phyloP scores from a whole-genome alignment of 2,888 invertebrate species.

The Dasysyrphus albostriatus region DNA sequence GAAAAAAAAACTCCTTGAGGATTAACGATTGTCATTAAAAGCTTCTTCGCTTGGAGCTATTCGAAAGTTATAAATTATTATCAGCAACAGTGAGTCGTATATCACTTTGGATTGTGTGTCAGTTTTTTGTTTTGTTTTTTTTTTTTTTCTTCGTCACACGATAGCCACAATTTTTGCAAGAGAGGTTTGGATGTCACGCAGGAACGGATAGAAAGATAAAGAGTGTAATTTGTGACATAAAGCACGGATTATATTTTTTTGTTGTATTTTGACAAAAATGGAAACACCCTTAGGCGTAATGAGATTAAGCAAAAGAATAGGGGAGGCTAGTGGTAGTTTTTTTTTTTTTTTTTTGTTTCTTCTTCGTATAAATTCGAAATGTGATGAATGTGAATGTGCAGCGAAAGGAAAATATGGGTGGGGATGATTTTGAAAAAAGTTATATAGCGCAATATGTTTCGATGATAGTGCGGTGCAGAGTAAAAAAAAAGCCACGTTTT shows the following conservation, averaged over 20 bases:
- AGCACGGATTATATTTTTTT: constrained; percentile 47
- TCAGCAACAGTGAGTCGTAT: constrained; percentile 71
- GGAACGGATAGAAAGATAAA: constrained; percentile 15
- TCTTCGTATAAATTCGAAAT: constrained; percentile 13
- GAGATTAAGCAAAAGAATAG: constrained; percentile 56
- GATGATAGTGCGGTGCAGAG: background rate
- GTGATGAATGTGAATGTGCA: constrained; percentile 28
- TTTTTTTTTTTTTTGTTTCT: background rate
- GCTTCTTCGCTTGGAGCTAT: constrained; percentile 48
- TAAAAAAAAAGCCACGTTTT: constrained; percentile 45
- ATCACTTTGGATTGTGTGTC: constrained; percentile 51
- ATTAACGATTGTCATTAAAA: constrained; percentile 65
- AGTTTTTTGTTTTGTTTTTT: constrained; percentile 16
- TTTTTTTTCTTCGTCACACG: constrained; percentile 21
- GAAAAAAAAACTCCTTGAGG: constrained; percentile 45
- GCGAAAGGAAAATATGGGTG: background rate
- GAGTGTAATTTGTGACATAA: constrained; percentile 52
- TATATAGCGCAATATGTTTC: constrained; percentile 48
- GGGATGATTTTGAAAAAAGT: constrained; percentile 32
- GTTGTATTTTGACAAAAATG: constrained; percentile 29
- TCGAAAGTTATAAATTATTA: constrained; percentile 69
- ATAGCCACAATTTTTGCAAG: constrained; percentile 15
- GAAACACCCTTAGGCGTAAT: constrained; percentile 56
- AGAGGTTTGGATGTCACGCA: constrained; percentile 48
- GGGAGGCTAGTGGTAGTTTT: constrained; percentile 9